phyloP scores from a whole-genome alignment of 64 coral and sea anemone species.

The Acropora yongei region DNA sequence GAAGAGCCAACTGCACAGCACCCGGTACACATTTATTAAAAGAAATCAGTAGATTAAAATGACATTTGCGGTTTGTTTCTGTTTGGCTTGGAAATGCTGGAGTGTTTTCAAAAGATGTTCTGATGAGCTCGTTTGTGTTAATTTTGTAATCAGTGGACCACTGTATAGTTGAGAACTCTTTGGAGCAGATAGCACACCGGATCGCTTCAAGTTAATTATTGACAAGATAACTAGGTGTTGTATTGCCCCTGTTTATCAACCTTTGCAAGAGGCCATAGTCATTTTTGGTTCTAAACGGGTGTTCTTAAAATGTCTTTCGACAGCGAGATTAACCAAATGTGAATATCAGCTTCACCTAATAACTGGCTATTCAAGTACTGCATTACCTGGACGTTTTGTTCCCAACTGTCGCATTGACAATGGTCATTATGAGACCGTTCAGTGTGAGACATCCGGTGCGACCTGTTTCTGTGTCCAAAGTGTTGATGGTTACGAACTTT shows the following conservation, averaged over 20 bases:
- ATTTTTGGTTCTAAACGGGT: background rate
- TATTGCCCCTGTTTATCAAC: background rate
- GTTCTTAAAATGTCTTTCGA: background rate
- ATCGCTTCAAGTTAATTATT: background rate
- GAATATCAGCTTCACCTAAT: constrained; percentile 50
- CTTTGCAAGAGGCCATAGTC: too few relatives aligned
- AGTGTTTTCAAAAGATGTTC: too few relatives aligned
- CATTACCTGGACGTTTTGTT: constrained; percentile 36
- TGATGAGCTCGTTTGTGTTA: background rate
- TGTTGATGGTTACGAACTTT: constrained; percentile 39
- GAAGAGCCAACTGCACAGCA: constrained; percentile 45
- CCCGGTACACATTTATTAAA: background rate
- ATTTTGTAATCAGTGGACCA: background rate
- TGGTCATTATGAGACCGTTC: constrained; percentile 57
- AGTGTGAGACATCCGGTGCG: constrained; percentile 46
- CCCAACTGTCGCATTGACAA: constrained; percentile 55
- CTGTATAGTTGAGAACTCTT: background rate
- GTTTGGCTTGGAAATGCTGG: too few relatives aligned
- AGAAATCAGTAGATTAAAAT: too few relatives aligned
- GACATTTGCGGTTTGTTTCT: too few relatives aligned
- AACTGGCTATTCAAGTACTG: constrained; percentile 57
- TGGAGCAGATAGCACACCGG: too few relatives aligned
- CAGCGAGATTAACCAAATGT: constrained; percentile 55
- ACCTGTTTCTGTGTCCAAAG: constrained; percentile 59
- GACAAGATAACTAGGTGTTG: background rate